Conservation (phyloP, 2,797 vertebrate genomes). For the Poeciliopsis gracilis region DNA sequence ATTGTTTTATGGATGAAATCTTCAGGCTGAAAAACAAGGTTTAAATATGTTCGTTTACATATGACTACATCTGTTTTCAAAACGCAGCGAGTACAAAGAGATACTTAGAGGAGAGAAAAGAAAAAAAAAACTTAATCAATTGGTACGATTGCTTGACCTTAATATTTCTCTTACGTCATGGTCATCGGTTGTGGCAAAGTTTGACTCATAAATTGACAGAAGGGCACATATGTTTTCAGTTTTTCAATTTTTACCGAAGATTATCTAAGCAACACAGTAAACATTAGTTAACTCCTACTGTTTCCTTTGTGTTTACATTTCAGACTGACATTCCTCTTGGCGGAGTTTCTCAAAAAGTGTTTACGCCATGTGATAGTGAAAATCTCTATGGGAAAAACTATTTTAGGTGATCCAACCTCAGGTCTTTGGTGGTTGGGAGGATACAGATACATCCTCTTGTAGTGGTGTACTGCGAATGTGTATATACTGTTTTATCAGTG, state of each 20-base stretch:
- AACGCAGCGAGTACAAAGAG: not conserved
- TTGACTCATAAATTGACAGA: not conserved
- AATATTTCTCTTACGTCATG: not conserved
- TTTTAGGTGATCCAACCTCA: conserved; percentile 64
- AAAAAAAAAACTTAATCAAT: not conserved
- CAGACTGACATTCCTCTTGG: conserved; percentile 49
- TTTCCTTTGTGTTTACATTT: conserved; percentile 56
- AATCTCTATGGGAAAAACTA: conserved; percentile 46
- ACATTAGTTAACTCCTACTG: conserved; percentile 40
- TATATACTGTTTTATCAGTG: conserved; percentile 86
- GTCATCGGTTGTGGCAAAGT: not conserved
- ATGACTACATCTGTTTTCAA: conserved; percentile 1
- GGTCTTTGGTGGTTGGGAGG: conserved; percentile 51
- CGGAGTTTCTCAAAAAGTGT: conserved; percentile 56
- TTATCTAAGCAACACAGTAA: conserved; percentile 48
- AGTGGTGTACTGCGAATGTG: conserved; percentile 68
- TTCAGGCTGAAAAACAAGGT: conserved; percentile 5
- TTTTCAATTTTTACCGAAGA: conserved; percentile 33
- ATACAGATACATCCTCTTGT: conserved; percentile 66
- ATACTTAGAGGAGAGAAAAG: not conserved
- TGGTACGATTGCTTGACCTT: not conserved
- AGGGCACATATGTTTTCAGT: not conserved
- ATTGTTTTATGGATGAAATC: conserved; percentile 13
- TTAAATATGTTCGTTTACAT: conserved; percentile 5
- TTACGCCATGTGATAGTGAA: conserved; percentile 59